phyloP scores from a whole-genome alignment of 2,113 vertebrate genomes.

The Numenius arquata region DNA sequence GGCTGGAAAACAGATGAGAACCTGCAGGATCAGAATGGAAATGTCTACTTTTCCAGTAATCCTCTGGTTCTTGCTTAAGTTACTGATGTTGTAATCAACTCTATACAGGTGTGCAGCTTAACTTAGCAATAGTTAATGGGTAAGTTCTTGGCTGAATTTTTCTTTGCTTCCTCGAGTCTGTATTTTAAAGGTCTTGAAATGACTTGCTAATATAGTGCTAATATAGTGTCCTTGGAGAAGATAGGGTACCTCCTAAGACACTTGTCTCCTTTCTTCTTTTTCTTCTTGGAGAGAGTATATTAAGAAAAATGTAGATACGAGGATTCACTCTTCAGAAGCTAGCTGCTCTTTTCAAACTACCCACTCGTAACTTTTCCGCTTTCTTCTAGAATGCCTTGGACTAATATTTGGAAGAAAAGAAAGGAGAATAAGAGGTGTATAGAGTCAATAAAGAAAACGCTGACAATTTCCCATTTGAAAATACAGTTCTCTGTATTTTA shows the following conservation, averaged over 20 bases:
- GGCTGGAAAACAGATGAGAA: neutral
- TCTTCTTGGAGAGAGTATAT: neutral
- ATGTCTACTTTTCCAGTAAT: neutral
- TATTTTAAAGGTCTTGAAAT: neutral
- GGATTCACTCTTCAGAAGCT: neutral
- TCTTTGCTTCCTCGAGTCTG: neutral
- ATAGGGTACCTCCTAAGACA: neutral
- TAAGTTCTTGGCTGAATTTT: neutral
- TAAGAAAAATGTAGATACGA: neutral
- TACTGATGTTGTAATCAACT: neutral
- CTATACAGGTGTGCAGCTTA: neutral
- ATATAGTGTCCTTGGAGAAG: neutral
- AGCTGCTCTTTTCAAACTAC: neutral
- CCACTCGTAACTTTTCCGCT: neutral
- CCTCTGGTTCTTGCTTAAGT: neutral
- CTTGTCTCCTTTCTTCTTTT: neutral
- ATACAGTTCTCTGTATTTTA: neutral
- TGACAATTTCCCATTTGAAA: neutral
- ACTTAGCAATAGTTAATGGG: neutral
- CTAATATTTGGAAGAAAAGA: neutral
- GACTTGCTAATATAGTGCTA: neutral
- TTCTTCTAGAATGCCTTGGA: neutral
- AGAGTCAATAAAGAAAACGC: neutral
- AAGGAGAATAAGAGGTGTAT: neutral
- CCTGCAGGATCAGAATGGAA: neutral